phyloP scores from a whole-genome alignment of 2,113 vertebrate genomes.

The Phalacrocorax brasilianus region DNA sequence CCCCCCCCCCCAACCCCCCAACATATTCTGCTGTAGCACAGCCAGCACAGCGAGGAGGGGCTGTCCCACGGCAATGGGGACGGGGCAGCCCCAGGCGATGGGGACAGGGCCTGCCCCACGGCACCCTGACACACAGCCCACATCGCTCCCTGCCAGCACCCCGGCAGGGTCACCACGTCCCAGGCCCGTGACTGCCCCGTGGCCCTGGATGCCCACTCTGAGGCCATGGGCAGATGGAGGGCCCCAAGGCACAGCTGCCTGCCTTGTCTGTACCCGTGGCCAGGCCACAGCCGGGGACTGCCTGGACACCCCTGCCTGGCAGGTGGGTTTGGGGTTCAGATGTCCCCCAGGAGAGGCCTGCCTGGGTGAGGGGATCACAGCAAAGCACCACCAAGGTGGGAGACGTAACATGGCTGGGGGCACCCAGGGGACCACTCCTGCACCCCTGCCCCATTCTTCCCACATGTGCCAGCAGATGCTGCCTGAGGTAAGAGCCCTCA shows the following conservation, averaged over 20 bases:
- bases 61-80: neutral
- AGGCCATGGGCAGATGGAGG: neutral
- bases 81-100: too few relatives aligned
- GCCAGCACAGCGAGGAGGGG: rapidly evolving
- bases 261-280: neutral
- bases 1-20: neutral
- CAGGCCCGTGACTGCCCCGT: neutral
- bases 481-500: neutral
- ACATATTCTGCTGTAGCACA: neutral
- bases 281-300: neutral
- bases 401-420: neutral
- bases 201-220: neutral
- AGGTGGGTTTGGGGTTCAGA: neutral
- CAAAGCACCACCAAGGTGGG: rapidly evolving
- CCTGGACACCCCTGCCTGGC: neutral
- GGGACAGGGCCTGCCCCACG: neutral
- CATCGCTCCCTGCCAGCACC: neutral
- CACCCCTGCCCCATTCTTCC: neutral
- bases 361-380: neutral
- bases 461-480: rapidly evolving
- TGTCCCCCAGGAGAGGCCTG: rapidly evolving
- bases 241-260: rapidly evolving
- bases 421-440: neutral
- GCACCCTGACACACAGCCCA: neutral
- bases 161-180: rapidly evolving